phyloP scores from a whole-genome alignment of 2,888 invertebrate genomes.

The Cryptocheilus praepositus region DNA sequence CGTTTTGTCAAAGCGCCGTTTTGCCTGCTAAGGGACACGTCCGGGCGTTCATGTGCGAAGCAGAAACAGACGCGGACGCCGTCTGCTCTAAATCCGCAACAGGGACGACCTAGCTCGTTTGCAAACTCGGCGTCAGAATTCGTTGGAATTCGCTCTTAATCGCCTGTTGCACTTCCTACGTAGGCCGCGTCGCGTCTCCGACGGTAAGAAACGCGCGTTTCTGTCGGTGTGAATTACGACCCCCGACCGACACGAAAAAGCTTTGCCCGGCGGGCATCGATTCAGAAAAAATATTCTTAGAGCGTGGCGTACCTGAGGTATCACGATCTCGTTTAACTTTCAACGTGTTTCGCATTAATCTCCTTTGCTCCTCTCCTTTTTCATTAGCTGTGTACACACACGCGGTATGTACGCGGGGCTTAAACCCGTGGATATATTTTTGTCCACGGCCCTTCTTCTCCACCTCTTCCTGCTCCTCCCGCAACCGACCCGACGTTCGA shows the following conservation, averaged over 20 bases:
- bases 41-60: conserved; percentile 30
- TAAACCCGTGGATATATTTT: too few relatives aligned
- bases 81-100: conserved; percentile 51
- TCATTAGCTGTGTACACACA: too few relatives aligned
- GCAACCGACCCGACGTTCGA: too few relatives aligned
- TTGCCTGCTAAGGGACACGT: conserved; percentile 39
- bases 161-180: conserved; percentile 37
- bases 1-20: conserved; percentile 41
- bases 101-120: conserved; percentile 6
- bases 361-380: too few relatives aligned
- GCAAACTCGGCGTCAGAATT: conserved; percentile 22
- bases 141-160: conserved; percentile 41
- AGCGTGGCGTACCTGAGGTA: too few relatives aligned
- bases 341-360: too few relatives aligned
- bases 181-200: background rate
- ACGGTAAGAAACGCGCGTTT: conserved; percentile 2
- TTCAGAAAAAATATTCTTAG: too few relatives aligned
- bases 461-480: too few relatives aligned
- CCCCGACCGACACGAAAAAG: background rate
- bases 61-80: conserved; percentile 42
- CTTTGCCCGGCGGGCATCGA: too few relatives aligned
- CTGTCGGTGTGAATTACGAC: background rate
- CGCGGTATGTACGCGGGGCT: too few relatives aligned
- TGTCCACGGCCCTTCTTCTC: too few relatives aligned
- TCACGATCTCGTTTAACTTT: too few relatives aligned